Conservation (phyloP, 2,888 invertebrate genomes). For the Anthophora plumipes region DNA sequence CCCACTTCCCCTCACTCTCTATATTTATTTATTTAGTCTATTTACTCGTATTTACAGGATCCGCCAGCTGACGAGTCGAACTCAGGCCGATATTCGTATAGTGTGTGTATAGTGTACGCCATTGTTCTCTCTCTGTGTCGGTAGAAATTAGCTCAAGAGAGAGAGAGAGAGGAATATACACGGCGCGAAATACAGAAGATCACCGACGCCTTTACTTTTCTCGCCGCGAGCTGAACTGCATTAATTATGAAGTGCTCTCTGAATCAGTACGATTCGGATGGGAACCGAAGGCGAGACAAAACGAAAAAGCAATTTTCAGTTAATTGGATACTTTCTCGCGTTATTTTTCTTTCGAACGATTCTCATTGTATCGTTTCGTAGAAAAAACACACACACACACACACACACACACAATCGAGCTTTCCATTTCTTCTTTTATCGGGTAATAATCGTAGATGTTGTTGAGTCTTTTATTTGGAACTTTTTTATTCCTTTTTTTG, state of each 20-base stretch:
- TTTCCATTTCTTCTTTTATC: no score
- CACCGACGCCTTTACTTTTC: conserved; percentile 16
- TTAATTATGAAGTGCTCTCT: conserved; percentile 32
- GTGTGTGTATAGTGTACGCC: conserved; percentile 31
- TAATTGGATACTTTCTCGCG: background rate
- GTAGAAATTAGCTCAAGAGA: conserved; percentile 22
- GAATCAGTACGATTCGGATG: background rate
- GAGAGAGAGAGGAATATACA: no score
- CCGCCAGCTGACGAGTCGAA: conserved; percentile 63
- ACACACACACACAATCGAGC: no score
- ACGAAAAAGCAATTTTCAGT: background rate
- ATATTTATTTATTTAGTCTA: conserved; percentile 60
- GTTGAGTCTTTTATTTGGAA: no score
- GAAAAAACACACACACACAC: no score
- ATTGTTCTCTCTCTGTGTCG: conserved; percentile 50
- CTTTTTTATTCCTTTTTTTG: no score
- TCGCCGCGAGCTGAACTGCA: conserved; percentile 23
- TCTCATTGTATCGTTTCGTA: no score
- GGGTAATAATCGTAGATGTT: no score
- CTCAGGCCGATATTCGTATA: conserved; percentile 63
- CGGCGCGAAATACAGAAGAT: conserved; percentile 6
- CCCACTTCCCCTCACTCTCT: conserved; percentile 14
- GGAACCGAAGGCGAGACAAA: background rate
- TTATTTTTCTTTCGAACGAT: background rate
- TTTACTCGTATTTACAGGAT: conserved; percentile 70